Conservation (phyloP, 2,888 invertebrate genomes). For the Tineola bisselliella region DNA sequence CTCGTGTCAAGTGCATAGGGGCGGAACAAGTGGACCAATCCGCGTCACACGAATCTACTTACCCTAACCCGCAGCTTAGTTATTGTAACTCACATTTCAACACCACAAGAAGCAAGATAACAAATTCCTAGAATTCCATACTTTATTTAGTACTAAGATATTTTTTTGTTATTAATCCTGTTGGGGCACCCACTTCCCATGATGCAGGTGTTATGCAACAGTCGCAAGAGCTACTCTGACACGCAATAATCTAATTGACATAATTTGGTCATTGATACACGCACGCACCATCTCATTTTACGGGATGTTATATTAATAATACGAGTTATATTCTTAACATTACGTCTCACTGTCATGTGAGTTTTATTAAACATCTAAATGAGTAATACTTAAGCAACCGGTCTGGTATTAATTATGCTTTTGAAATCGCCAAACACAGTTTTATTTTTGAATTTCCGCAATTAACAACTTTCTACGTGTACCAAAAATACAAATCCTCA, state of each 20-base stretch:
- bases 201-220: conserved; percentile 42
- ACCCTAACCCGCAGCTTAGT: neutral
- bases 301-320: neutral
- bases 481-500: neutral
- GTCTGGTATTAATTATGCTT: too few relatives aligned
- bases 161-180: too few relatives aligned
- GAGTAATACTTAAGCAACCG: too few relatives aligned
- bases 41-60: conserved; percentile 14
- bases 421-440: too few relatives aligned
- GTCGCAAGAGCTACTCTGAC: conserved; percentile 29
- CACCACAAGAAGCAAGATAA: neutral
- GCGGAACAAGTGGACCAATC: conserved; percentile 58
- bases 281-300: neutral
- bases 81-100: conserved; percentile 1
- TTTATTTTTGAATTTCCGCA: neutral
- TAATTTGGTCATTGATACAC: neutral
- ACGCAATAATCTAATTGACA: conserved; percentile 47
- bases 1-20: conserved; percentile 60
- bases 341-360: neutral
- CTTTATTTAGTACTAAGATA: too few relatives aligned
- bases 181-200: conserved; percentile 38
- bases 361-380: neutral
- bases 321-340: neutral
- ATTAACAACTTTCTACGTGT: neutral
- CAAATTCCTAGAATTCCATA: neutral